phyloP scores from a whole-genome alignment of 2,888 invertebrate species.

The Andrena flavipes region DNA sequence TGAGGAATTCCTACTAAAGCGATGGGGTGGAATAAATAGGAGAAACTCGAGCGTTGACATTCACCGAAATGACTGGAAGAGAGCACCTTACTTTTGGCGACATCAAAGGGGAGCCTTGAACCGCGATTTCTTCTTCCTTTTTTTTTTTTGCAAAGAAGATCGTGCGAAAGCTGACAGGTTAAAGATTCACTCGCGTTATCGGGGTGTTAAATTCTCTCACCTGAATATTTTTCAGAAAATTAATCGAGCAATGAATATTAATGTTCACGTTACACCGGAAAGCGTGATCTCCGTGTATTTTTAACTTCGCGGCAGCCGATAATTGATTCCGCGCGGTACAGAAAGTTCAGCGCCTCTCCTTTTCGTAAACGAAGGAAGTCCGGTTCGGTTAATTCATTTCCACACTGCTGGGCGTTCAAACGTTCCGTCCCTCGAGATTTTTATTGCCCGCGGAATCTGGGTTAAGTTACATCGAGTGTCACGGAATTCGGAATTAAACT shows the following conservation, averaged over 20 bases:
- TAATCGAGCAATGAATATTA: background rate
- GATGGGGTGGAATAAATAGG: conserved; percentile 23
- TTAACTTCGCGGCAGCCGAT: background rate
- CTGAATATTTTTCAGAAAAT: background rate
- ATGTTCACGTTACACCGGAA: background rate
- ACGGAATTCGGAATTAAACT: conserved; percentile 33
- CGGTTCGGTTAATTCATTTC: conserved; percentile 18
- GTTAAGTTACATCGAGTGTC: conserved; percentile 30
- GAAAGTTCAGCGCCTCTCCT: background rate
- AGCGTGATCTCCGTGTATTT: background rate
- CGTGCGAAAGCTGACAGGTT: background rate
- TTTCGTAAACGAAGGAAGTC: background rate
- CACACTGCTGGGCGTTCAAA: conserved; percentile 10
- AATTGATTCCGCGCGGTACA: background rate
- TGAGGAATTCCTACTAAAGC: conserved; percentile 3
- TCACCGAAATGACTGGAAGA: conserved; percentile 1
- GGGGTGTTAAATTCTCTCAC: background rate
- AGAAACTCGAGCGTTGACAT: conserved; percentile 18
- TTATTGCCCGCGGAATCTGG: conserved; percentile 33
- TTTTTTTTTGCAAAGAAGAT: background rate
- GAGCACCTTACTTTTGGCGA: background rate
- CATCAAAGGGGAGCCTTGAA: conserved; percentile 17
- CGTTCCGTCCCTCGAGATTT: conserved; percentile 6
- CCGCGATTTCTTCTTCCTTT: background rate
- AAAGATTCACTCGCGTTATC: conserved; percentile 4